Conservation (phyloP, 2,888 invertebrate genomes). For the Nowickia ferox region DNA sequence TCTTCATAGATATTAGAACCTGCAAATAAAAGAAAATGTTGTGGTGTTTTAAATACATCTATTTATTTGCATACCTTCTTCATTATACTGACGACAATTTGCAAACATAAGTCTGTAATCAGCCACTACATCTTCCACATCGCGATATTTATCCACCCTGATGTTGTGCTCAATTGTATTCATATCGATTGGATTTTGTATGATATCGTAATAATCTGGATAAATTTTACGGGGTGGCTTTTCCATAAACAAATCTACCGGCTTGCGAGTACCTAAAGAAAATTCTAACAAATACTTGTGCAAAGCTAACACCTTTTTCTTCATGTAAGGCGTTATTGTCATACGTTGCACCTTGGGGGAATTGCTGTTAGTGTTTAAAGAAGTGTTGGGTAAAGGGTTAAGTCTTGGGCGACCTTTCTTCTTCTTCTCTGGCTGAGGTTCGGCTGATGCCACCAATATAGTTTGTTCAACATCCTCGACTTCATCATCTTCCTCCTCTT, state of each 20-base stretch:
- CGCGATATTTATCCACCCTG: slow-evolving; percentile 91
- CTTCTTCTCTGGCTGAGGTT: slow-evolving; percentile 69
- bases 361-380: slow-evolving; percentile 68
- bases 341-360: slow-evolving; percentile 80
- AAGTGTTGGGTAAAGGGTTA: slow-evolving; percentile 75
- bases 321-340: slow-evolving; percentile 84
- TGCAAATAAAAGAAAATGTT: slow-evolving; percentile 8
- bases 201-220: slow-evolving; percentile 97
- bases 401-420: slow-evolving; percentile 82
- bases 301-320: slow-evolving; percentile 91
- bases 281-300: slow-evolving; percentile 90
- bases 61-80: slow-evolving; percentile 86
- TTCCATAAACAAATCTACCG: slow-evolving; percentile 97
- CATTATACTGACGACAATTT: slow-evolving; percentile 98
- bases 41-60: neutral
- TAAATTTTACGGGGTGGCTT: slow-evolving; percentile 97
- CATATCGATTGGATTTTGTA: slow-evolving; percentile 97
- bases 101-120: slow-evolving; percentile 97
- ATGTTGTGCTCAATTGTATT: slow-evolving; percentile 96
- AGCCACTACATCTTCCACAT: slow-evolving; percentile 92
- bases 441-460: slow-evolving; percentile 63
- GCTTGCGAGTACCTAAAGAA: slow-evolving; percentile 90
- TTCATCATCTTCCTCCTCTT: slow-evolving; percentile 74
- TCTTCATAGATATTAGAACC: slow-evolving; percentile 97
- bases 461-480: slow-evolving; percentile 66